These are phyloP conservation scores for Pangasius krempfi DNA, from an alignment of 2,797 vertebrate genomes.

Conservation along the genomic window DNA sequence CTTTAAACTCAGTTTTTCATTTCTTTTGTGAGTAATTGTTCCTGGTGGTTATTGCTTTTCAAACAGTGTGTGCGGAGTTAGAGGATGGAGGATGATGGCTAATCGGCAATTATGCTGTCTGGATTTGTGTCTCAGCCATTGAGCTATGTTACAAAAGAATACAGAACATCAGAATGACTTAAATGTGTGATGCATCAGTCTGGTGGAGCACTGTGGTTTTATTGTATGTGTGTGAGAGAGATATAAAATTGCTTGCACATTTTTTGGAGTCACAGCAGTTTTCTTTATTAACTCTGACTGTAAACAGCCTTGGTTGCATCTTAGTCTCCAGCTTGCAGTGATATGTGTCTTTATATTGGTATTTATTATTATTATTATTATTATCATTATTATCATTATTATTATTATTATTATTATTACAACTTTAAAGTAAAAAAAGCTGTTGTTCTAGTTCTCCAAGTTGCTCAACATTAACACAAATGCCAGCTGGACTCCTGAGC, in stretches of 20 bases:
- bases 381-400: neutral
- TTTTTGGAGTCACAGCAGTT: neutral
- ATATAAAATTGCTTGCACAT: too few species aligned
- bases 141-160: neutral
- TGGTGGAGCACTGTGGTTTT: neutral
- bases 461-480: neutral
- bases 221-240: neutral
- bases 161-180: neutral
- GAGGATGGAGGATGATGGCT: neutral
- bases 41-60: neutral
- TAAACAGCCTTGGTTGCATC: neutral
- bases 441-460: neutral
- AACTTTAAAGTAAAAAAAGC: neutral
- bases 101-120: neutral
- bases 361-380: neutral
- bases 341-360: neutral
- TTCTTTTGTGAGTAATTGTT: neutral
- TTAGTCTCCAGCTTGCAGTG: neutral
- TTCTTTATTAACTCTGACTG: neutral
- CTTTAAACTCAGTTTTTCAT: neutral
- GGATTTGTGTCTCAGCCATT: neutral
- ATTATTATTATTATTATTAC: neutral
- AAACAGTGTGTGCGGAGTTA: neutral
- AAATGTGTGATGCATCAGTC: neutral
- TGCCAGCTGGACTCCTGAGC: conserved; percentile 7